phyloP scores from a whole-genome alignment of 1,140 invertebrate species.

The Aphelenchoides avenae region DNA sequence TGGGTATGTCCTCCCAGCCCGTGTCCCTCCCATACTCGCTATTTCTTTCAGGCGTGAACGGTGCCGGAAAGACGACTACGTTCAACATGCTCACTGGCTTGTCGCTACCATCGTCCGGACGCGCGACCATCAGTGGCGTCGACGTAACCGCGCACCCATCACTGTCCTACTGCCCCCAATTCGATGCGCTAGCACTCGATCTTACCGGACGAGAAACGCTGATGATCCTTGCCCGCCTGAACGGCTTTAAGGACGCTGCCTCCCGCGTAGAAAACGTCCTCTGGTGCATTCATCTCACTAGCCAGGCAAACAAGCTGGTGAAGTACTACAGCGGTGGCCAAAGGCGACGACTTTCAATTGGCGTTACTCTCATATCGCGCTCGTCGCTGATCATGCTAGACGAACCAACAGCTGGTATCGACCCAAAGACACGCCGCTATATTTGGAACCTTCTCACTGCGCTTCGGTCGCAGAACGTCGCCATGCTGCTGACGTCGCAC shows the following conservation, averaged over 20 bases:
- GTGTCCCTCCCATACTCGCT: too few species aligned
- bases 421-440: conserved; percentile 64
- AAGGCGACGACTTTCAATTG: conserved; percentile 42
- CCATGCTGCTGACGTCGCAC: conserved; percentile 55
- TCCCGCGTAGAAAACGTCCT: conserved; percentile 34
- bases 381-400: conserved; percentile 41
- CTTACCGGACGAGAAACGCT: conserved; percentile 38
- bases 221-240: conserved; percentile 29
- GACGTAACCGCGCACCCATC: conserved; percentile 28
- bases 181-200: conserved; percentile 42
- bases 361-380: conserved; percentile 36
- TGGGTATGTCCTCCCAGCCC: conserved; percentile 42
- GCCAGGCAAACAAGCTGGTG: conserved; percentile 33
- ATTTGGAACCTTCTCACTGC: conserved; percentile 63
- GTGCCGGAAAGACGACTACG: conserved; percentile 47
- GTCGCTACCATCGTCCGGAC: conserved; percentile 23
- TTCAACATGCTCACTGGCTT: conserved; percentile 45
- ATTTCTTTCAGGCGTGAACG: conserved; percentile 37
- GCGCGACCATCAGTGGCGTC: conserved; percentile 29
- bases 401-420: conserved; percentile 60
- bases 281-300: conserved; percentile 20
- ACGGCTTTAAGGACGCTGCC: conserved; percentile 33
- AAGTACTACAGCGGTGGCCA: conserved; percentile 63
- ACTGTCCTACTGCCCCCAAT: conserved; percentile 50
- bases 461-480: conserved; percentile 32